phyloP scores from a whole-genome alignment of 2,888 invertebrate species.

The Scaptomyza polygonia region DNA sequence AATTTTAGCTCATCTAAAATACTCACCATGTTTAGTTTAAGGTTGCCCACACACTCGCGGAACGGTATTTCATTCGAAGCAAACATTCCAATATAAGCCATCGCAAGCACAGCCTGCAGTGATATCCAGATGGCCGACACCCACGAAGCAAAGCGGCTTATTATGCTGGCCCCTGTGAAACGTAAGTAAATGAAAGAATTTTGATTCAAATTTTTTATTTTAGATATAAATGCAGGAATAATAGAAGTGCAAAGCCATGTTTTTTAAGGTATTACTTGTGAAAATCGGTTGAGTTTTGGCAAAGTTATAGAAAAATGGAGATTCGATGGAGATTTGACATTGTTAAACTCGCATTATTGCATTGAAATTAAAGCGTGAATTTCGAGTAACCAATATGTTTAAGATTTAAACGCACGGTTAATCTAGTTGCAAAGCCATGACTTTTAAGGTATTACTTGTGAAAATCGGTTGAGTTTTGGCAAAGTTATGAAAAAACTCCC shows the following conservation, averaged over 20 bases:
- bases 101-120: constrained; percentile 83
- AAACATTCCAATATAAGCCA: constrained; percentile 83
- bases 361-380: neutral
- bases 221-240: too few species aligned
- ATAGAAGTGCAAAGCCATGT: too few species aligned
- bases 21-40: constrained; percentile 79
- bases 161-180: constrained; percentile 82
- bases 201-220: neutral
- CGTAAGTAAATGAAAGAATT: neutral
- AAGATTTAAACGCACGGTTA: neutral
- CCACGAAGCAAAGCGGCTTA: constrained; percentile 84
- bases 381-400: neutral
- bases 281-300: neutral
- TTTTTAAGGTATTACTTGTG: neutral
- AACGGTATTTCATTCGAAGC: constrained; percentile 83
- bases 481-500: too few species aligned
- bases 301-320: neutral
- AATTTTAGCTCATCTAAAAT: neutral
- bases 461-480: too few species aligned
- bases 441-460: too few species aligned
- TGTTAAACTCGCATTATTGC: too few species aligned
- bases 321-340: neutral
- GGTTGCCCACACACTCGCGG: constrained; percentile 81
- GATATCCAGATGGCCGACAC: constrained; percentile 84
- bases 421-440: neutral